Conservation (phyloP, 2,113 vertebrate genomes). For the Pachypanchax playfairii region DNA sequence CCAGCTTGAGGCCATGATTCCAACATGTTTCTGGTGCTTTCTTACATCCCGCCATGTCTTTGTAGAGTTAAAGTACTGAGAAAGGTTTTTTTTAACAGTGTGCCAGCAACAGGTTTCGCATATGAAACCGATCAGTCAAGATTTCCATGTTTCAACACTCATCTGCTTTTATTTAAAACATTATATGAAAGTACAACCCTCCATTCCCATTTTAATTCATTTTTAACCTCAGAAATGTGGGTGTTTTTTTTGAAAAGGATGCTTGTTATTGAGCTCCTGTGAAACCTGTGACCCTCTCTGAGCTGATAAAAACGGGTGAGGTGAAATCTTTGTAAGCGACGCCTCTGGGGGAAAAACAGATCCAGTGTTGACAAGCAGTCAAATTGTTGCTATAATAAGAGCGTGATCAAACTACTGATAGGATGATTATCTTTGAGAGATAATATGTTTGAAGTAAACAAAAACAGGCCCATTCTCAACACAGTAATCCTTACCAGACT, state of each 20-base stretch:
- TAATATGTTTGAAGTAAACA: neutral
- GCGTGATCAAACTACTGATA: slow-evolving; percentile 45
- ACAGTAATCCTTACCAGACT: slow-evolving; percentile 1
- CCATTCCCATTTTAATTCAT: neutral
- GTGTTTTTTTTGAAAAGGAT: neutral
- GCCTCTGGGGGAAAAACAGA: slow-evolving; percentile 3
- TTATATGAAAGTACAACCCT: too few relatives aligned
- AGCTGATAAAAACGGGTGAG: slow-evolving; percentile 7
- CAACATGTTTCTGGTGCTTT: neutral
- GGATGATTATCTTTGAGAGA: slow-evolving; percentile 35
- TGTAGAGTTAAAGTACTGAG: neutral
- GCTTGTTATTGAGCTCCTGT: neutral
- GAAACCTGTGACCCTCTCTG: slow-evolving; percentile 1
- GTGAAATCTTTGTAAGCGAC: neutral
- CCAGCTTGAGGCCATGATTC: neutral
- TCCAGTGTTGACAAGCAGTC: slow-evolving; percentile 10
- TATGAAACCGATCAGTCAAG: slow-evolving; percentile 5
- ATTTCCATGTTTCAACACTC: neutral
- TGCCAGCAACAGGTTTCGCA: neutral
- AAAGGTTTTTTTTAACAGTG: neutral
- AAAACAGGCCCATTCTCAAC: neutral
- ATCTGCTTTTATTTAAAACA: too few relatives aligned
- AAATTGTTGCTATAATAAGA: slow-evolving; percentile 5
- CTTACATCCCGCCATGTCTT: neutral
- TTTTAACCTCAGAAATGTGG: neutral